A percentile compares a stretch with the other conserved stretches of the same genome.
These are phyloP conservation scores for Phyllostomus hastatus DNA, from an alignment of 2,113 vertebrate genomes.

Conservation along the genomic window DNA sequence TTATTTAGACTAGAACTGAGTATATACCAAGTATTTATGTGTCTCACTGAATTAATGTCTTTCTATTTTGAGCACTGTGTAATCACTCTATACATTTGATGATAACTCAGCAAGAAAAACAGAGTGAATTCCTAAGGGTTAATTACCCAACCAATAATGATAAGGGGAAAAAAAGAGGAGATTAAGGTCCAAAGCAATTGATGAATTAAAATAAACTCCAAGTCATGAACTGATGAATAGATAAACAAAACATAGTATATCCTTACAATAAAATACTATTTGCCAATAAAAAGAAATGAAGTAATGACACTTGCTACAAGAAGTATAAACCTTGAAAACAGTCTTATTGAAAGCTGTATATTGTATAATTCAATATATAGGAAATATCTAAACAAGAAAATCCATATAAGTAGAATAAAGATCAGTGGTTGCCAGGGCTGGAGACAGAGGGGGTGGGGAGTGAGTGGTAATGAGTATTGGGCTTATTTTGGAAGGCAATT, in stretches of 20 bases:
- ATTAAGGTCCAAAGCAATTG: not conserved
- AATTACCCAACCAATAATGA: not conserved
- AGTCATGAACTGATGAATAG: not conserved
- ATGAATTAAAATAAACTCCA: not conserved
- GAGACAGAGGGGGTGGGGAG: rapidly evolving
- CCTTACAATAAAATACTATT: not conserved
- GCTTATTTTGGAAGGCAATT: not conserved
- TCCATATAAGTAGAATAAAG: not conserved
- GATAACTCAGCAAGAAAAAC: not conserved
- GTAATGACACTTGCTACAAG: not conserved
- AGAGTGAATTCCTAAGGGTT: not conserved
- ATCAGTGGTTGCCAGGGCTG: not conserved
- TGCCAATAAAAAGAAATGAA: not conserved
- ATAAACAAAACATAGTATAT: not conserved
- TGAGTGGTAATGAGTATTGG: not conserved
- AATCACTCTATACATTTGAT: not conserved
- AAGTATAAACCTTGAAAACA: not conserved
- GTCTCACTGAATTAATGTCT: not conserved
- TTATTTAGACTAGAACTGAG: not conserved
- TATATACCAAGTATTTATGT: not conserved
- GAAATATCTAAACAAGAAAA: not conserved
- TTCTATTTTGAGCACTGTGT: not conserved
- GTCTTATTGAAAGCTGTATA: not conserved
- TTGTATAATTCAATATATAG: not conserved
- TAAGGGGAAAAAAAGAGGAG: not conserved